phyloP scores from a whole-genome alignment of 1,140 invertebrate species.

The Xylocopa sonorina region DNA sequence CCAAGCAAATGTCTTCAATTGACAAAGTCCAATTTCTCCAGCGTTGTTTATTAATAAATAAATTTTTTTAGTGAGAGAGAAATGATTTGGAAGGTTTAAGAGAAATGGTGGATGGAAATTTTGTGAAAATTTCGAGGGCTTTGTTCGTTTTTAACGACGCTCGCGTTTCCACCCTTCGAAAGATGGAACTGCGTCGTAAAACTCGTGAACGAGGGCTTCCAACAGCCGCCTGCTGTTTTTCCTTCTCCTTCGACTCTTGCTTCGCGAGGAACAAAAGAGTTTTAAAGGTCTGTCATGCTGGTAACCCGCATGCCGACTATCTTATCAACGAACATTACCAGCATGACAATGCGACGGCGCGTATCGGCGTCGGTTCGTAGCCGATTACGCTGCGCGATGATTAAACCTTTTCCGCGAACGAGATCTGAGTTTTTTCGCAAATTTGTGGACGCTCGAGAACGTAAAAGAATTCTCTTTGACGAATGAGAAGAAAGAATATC shows the following conservation, averaged over 20 bases:
- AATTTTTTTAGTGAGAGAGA: too few species aligned
- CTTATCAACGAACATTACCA: slow-evolving; percentile 77
- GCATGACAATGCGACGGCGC: slow-evolving; percentile 61
- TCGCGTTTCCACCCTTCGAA: neutral
- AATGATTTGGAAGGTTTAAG: too few species aligned
- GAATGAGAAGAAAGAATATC: too few species aligned
- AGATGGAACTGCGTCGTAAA: slow-evolving; percentile 2
- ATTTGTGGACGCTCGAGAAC: too few species aligned
- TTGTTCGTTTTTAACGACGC: too few species aligned
- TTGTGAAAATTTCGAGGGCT: too few species aligned
- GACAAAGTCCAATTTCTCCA: too few species aligned
- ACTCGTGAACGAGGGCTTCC: neutral
- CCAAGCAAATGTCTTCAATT: too few species aligned
- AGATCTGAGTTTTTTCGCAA: neutral
- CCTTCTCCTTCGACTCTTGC: slow-evolving; percentile 50
- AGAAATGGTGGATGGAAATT: too few species aligned
- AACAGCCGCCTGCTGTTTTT: slow-evolving; percentile 5
- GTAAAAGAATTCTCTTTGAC: too few species aligned
- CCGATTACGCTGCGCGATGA: slow-evolving; percentile 1
- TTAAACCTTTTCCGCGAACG: slow-evolving; percentile 16
- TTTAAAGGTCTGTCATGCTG: slow-evolving; percentile 65
- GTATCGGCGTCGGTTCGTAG: slow-evolving; percentile 35
- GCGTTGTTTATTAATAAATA: too few species aligned
- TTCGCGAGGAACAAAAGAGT: slow-evolving; percentile 61
- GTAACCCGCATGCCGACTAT: slow-evolving; percentile 69